Evolutionary conservation across 2,113 vertebrate species (phyloP).

Genomic region (Oncorhynchus clarkii): DNA sequence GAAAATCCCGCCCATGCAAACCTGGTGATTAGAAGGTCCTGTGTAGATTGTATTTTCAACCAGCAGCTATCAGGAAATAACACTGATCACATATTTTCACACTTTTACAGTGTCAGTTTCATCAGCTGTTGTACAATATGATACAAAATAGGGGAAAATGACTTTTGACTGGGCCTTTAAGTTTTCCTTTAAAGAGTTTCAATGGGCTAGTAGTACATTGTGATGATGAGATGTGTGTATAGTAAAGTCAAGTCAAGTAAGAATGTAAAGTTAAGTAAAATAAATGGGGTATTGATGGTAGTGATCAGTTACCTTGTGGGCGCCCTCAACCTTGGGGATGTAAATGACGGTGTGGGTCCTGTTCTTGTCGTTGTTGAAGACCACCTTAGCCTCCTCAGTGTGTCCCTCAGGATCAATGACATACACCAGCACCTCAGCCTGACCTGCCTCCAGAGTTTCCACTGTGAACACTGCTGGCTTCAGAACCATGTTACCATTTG

Average conservation of each 20-base stretch:
- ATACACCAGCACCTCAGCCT: slow-evolving; percentile 90
- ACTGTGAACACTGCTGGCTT: slow-evolving; percentile 89
- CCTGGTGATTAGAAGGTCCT: too few species aligned
- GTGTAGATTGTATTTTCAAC: too few species aligned
- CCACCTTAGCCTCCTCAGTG: slow-evolving; percentile 93
- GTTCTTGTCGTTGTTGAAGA: slow-evolving; percentile 89
- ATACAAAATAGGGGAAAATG: too few species aligned
- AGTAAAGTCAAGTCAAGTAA: too few species aligned
- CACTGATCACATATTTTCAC: too few species aligned
- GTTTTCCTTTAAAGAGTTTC: not conserved
- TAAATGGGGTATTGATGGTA: too few species aligned
- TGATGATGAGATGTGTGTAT: not conserved
- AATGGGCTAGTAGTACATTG: not conserved
- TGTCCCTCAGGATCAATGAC: slow-evolving; percentile 94
- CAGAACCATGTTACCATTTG: slow-evolving; percentile 88
- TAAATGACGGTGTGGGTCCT: slow-evolving; percentile 88
- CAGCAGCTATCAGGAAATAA: too few species aligned
- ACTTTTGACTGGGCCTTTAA: too few species aligned
- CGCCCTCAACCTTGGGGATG: slow-evolving; percentile 88
- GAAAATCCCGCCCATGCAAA: too few species aligned
- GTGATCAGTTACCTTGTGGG: slow-evolving; percentile 82
- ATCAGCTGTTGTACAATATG: too few species aligned
- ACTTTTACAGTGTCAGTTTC: too few species aligned
- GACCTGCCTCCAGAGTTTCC: slow-evolving; percentile 84
- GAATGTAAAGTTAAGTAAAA: too few species aligned